Evolutionary conservation across 2,797 vertebrate genomes (phyloP), one percentile per base, ranked within the genome.

Genomic region (Phyllotis vaccarum): DNA sequence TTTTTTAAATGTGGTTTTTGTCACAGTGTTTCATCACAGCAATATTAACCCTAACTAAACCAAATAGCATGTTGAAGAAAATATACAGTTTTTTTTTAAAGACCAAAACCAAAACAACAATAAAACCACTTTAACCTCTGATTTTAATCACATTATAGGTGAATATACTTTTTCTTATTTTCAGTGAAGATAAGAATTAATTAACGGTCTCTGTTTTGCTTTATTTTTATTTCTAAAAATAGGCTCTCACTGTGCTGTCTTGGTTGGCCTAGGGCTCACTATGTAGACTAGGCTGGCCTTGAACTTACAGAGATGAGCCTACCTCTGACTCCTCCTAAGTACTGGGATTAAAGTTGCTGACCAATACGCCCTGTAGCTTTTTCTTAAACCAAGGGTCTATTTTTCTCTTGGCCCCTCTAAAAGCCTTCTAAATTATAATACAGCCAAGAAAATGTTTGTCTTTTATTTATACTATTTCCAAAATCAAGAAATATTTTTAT

Each of bases 401-500:
- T 93, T 95, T 90, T 78, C 58, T 43, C n/a, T 52, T 31, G 37
- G 22, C 4, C 21, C 24, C 91, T 86, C 2, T 76, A 86, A 92
- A 94, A 79, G 29, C 17, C 56, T 92, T 37, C 3, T 91, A 34
- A 87, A 74, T 78, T 85, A 87, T 89, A 93, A 72, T 87, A 74
- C 5, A 93, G 49, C 16, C 40, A 58, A n/a, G 2, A 27, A 58
- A 75, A 85, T 52, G 29, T 37, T 54, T 75, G 54, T 83, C 46
- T 92, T 81, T 87, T 81, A 74, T 90, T 95, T 89, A 31, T 74
- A 54, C 11, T 82, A 85, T 79, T 95, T 94, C 31, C 70, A 68
- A 95, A 95, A 81, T 74, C 22, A 79, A 95, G 40, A 96, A 96
- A 46, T 81, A 93, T 6, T 90, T 27, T 85, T 60, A 76, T 64